Conservation (phyloP, 2,797 vertebrate species). For the Furcifer pardalis region DNA sequence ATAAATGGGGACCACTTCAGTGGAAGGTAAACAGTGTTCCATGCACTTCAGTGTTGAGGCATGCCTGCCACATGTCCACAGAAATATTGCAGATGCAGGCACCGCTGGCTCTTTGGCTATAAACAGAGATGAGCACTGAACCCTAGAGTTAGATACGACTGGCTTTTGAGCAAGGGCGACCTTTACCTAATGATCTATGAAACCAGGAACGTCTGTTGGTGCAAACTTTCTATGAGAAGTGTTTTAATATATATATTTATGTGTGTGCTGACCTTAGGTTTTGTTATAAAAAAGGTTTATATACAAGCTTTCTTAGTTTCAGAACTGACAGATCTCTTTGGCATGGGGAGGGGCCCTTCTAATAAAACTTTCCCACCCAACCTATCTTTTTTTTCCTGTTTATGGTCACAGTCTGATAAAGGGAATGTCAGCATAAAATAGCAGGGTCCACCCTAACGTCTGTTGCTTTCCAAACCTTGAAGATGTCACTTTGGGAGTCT, state of each 20-base stretch:
- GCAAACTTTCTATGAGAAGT: background rate
- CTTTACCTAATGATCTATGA: too few relatives aligned
- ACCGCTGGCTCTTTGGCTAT: too few relatives aligned
- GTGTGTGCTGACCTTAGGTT: background rate
- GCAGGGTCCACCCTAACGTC: background rate
- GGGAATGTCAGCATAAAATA: background rate
- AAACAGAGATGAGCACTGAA: too few relatives aligned
- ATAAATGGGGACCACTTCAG: too few relatives aligned
- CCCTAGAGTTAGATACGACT: too few relatives aligned
- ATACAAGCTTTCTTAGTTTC: background rate
- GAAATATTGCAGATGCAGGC: too few relatives aligned
- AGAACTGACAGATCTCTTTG: background rate
- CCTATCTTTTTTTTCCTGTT: background rate
- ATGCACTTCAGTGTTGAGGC: too few relatives aligned
- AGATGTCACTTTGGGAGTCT: background rate
- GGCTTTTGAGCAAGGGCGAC: too few relatives aligned
- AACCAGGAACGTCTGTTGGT: too few relatives aligned
- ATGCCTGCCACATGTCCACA: too few relatives aligned
- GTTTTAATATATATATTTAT: constrained; percentile 14
- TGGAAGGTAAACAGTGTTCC: too few relatives aligned
- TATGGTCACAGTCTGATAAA: background rate
- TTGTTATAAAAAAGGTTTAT: background rate
- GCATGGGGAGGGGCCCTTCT: background rate
- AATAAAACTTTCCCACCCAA: background rate
- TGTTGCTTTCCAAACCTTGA: background rate